phyloP scores from a whole-genome alignment of 1,140 invertebrate species.

The Acyrthosiphon pisum region DNA sequence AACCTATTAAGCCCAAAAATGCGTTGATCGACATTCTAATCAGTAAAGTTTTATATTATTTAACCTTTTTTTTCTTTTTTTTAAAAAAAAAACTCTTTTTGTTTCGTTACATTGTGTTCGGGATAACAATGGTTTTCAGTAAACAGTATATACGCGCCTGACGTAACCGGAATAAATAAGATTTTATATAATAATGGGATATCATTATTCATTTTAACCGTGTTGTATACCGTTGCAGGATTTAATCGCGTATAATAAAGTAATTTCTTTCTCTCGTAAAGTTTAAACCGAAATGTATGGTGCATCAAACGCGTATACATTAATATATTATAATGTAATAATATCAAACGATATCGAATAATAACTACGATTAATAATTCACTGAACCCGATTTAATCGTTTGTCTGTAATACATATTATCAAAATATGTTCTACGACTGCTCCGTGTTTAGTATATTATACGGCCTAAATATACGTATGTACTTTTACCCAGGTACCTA shows the following conservation, averaged over 20 bases:
- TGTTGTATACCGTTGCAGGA: not conserved
- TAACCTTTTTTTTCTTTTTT: slow-evolving; percentile 22
- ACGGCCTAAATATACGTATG: too few species aligned
- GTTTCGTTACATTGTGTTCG: slow-evolving; percentile 14
- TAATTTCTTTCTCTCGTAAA: not conserved
- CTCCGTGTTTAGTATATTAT: too few species aligned
- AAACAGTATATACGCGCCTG: not conserved
- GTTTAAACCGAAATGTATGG: not conserved
- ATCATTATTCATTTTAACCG: slow-evolving; percentile 24
- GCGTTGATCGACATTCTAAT: slow-evolving; percentile 18
- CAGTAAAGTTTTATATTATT: slow-evolving; percentile 30
- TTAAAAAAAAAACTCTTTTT: not conserved
- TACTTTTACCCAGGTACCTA: too few species aligned
- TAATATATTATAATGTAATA: not conserved
- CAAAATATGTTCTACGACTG: too few species aligned
- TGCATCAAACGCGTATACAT: not conserved
- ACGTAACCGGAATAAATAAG: slow-evolving; percentile 21
- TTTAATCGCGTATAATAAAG: slow-evolving; percentile 17
- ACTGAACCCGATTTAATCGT: not conserved
- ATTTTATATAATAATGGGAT: slow-evolving; percentile 27
- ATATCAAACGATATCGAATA: not conserved
- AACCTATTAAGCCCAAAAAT: slow-evolving; percentile 12
- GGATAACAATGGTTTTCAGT: slow-evolving; percentile 20
- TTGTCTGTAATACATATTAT: not conserved
- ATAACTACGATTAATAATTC: too few species aligned